Evolutionary conservation across 2,888 invertebrate species (phyloP).

Genomic region (Lamellibrachia columna): DNA sequence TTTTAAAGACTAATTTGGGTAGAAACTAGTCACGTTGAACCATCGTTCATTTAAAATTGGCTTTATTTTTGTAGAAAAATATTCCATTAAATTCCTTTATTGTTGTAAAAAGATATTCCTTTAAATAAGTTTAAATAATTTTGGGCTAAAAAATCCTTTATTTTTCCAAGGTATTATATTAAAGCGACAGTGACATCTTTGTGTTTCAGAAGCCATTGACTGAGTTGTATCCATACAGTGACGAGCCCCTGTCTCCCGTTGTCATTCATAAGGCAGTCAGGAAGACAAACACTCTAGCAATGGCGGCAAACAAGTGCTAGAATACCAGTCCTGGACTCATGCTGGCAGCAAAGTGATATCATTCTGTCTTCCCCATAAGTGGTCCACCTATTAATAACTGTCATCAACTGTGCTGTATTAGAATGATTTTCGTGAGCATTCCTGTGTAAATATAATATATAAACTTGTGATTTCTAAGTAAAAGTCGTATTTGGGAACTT

Average conservation of each 20-base stretch:
- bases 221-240: not conserved
- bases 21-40: too few relatives aligned
- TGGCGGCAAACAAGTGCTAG: not conserved
- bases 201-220: slow-evolving; percentile 6
- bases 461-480: not conserved
- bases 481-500: not conserved
- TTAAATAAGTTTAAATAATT: too few relatives aligned
- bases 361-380: not conserved
- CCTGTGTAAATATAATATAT: not conserved
- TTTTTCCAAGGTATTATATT: not conserved
- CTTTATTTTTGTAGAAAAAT: too few relatives aligned
- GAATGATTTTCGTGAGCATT: not conserved
- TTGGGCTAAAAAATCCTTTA: too few relatives aligned
- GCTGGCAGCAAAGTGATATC: not conserved
- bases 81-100: too few relatives aligned
- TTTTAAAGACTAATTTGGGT: too few relatives aligned
- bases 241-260: not conserved
- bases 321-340: not conserved
- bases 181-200: not conserved
- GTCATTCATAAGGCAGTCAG: not conserved
- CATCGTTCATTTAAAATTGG: too few relatives aligned
- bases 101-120: too few relatives aligned
- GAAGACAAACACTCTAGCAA: not conserved
- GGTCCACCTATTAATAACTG: not conserved
- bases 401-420: not conserved